Evolutionary conservation across 2,888 invertebrate species (phyloP).

Genomic region (Endomychus coccineus): DNA sequence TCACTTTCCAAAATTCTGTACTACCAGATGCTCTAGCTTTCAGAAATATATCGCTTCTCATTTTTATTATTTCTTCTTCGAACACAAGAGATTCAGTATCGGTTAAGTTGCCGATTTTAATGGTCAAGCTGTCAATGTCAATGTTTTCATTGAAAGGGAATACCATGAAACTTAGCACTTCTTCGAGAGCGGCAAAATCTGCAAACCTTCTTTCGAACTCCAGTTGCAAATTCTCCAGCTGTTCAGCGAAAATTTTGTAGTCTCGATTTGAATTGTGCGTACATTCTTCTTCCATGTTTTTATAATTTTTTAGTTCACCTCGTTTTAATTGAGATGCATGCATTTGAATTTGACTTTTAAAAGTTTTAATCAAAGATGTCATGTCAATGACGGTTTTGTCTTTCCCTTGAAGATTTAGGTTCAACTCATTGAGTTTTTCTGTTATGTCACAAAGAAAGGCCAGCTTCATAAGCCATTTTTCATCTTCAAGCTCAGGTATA

Average conservation of each 20-base stretch:
- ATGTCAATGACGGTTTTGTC: slow-evolving; percentile 10
- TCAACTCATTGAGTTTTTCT: slow-evolving; percentile 9
- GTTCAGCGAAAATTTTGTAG: no score
- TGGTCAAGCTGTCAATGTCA: no score
- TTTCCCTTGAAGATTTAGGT: slow-evolving; percentile 10
- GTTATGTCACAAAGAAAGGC: slow-evolving; percentile 10
- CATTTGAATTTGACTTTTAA: not conserved
- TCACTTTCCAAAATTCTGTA: slow-evolving; percentile 5
- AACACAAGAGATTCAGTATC: no score
- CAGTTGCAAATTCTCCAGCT: no score
- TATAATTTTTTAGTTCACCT: slow-evolving; percentile 4
- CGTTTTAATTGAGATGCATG: slow-evolving; percentile 4
- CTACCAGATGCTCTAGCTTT: slow-evolving; percentile 3
- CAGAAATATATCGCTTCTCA: slow-evolving; percentile 5
- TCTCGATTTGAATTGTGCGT: no score
- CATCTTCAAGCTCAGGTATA: slow-evolving; percentile 5
- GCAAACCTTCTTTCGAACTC: slow-evolving; percentile 1
- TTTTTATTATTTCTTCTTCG: slow-evolving; percentile 3
- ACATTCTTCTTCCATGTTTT: no score
- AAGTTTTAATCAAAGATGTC: slow-evolving; percentile 8
- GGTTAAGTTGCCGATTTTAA: no score
- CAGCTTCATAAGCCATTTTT: slow-evolving; percentile 10
- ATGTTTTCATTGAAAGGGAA: not conserved
- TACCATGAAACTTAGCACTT: slow-evolving; percentile 3
- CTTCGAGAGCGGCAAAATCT: not conserved